Evolutionary conservation across 2,888 invertebrate species (phyloP).

Genomic region (Sturmia bella): DNA sequence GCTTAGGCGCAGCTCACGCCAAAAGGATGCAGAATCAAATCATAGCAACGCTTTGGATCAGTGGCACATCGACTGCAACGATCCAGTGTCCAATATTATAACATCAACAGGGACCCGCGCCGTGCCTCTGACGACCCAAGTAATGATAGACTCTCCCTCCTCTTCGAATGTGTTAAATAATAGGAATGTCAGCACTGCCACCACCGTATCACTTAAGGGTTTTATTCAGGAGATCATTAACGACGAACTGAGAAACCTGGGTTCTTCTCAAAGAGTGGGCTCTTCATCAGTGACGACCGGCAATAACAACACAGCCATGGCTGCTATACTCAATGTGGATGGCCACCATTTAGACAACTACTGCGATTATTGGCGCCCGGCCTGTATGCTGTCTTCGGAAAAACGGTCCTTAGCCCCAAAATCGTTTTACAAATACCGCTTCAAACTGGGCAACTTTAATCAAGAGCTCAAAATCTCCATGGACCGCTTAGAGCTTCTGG

Average conservation of each 20-base stretch:
- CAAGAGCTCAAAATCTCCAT: slow-evolving; percentile 89
- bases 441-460: slow-evolving; percentile 78
- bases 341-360: slow-evolving; percentile 78
- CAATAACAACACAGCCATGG: slow-evolving; percentile 67
- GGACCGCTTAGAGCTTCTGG: slow-evolving; percentile 95
- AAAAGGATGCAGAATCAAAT: slow-evolving; percentile 73
- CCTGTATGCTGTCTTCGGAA: slow-evolving; percentile 77
- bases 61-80: slow-evolving; percentile 64
- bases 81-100: slow-evolving; percentile 51
- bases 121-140: slow-evolving; percentile 57
- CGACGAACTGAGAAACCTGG: slow-evolving; percentile 73
- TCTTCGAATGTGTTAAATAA: slow-evolving; percentile 71
- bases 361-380: slow-evolving; percentile 81
- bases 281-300: slow-evolving; percentile 46
- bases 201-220: slow-evolving; percentile 78
- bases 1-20: slow-evolving; percentile 75
- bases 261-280: slow-evolving; percentile 55
- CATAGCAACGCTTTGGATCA: slow-evolving; percentile 64
- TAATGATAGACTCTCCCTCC: slow-evolving; percentile 73
- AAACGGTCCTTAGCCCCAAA: slow-evolving; percentile 79
- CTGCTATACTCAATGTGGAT: slow-evolving; percentile 78
- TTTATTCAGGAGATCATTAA: slow-evolving; percentile 76
- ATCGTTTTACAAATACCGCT: slow-evolving; percentile 81
- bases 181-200: slow-evolving; percentile 70
- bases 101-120: slow-evolving; percentile 38